Conservation (phyloP, 2,888 invertebrate species). For the Escarpia spicata region DNA sequence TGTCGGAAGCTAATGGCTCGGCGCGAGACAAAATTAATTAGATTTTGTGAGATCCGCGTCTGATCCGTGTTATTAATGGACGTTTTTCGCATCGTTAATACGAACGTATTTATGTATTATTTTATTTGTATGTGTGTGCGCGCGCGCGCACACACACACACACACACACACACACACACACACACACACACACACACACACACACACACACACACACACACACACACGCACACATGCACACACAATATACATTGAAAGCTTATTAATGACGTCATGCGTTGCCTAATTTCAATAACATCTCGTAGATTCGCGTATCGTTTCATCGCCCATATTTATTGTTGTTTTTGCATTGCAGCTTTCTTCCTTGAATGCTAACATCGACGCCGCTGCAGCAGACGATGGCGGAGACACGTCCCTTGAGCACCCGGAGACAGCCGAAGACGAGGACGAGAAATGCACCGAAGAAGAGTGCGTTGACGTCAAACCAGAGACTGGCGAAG, state of each 20-base stretch:
- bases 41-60: not conserved
- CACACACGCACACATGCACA: no score
- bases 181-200: no score
- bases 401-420: not conserved
- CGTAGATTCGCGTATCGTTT: not conserved
- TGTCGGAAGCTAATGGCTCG: not conserved
- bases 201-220: no score
- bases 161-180: no score
- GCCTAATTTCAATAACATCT: not conserved
- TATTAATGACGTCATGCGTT: not conserved
- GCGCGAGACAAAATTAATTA: slow-evolving; percentile 12
- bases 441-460: not conserved
- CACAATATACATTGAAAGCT: no score
- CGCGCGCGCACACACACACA: no score
- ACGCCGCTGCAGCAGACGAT: not conserved
- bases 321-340: not conserved
- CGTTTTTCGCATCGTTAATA: not conserved
- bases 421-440: not conserved
- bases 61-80: not conserved
- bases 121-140: no score
- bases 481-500: not conserved
- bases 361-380: not conserved
- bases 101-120: no score
- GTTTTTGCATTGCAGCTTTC: not conserved
- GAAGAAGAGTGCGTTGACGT: not conserved